Percentiles rank a stretch among this genome's conserved stretches.
These are phyloP conservation scores for Clamator glandarius DNA, from an alignment of 2,797 vertebrate species.

Conservation along the genomic window DNA sequence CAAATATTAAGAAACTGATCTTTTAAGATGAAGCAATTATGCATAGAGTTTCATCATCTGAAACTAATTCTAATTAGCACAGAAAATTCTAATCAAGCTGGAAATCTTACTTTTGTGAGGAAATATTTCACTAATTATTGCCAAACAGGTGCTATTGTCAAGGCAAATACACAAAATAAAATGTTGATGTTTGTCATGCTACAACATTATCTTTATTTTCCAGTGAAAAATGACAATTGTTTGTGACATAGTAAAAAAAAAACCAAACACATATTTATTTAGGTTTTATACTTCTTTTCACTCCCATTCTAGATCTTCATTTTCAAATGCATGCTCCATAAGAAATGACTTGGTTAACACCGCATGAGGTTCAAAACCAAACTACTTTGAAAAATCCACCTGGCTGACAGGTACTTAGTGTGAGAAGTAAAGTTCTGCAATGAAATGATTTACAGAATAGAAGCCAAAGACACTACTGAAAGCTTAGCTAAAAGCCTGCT, in stretches of 20 bases:
- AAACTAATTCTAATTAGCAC: background rate
- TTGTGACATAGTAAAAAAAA: background rate
- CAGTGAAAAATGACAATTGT: constrained; percentile 18
- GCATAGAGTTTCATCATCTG: background rate
- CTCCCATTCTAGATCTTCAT: background rate
- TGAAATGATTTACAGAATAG: background rate
- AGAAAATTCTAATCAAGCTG: background rate
- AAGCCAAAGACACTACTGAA: background rate
- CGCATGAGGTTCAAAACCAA: background rate
- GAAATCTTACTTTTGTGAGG: background rate
- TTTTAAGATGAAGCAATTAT: background rate
- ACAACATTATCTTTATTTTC: constrained; percentile 34
- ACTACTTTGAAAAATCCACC: background rate
- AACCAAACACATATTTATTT: background rate
- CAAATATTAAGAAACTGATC: background rate
- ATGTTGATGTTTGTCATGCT: background rate
- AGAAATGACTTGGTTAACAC: background rate
- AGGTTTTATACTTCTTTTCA: background rate
- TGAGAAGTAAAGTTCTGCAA: background rate
- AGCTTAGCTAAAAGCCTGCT: background rate
- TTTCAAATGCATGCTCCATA: background rate
- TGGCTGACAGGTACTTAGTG: background rate
- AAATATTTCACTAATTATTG: background rate
- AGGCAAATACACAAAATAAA: constrained; percentile 1
- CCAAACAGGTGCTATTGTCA: background rate